Percentiles rank a stretch among this genome's conserved stretches.
phyloP scores from a whole-genome alignment of 1,140 invertebrate genomes.

The Gryon sp. region DNA sequence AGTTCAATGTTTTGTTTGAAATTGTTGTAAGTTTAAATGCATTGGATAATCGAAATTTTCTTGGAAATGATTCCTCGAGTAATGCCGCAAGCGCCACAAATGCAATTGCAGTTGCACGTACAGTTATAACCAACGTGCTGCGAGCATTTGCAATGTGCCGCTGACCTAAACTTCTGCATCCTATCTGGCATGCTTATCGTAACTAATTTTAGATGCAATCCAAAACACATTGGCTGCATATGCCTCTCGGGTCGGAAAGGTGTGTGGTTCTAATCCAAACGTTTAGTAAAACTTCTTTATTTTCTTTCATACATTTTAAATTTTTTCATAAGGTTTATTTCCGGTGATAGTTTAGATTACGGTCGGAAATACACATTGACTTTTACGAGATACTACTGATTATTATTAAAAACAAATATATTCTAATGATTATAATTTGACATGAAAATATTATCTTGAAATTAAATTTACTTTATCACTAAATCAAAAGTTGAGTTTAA shows the following conservation, averaged over 20 bases:
- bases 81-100: constrained; percentile 19
- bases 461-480: no score
- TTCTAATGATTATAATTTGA: no score
- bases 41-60: constrained; percentile 55
- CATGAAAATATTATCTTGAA: no score
- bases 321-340: no score
- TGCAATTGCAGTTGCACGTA: constrained; percentile 58
- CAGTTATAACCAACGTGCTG: constrained; percentile 53
- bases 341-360: no score
- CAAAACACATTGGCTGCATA: constrained; percentile 49
- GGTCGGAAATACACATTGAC: no score
- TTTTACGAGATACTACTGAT: no score
- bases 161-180: constrained; percentile 63
- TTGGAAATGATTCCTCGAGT: constrained; percentile 39
- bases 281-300: constrained; percentile 10
- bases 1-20: constrained; percentile 4
- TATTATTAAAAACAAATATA: no score
- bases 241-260: constrained; percentile 40
- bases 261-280: constrained; percentile 5
- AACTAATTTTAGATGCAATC: constrained; percentile 61
- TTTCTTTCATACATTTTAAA: no score
- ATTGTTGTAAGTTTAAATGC: constrained; percentile 13
- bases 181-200: constrained; percentile 62
- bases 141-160: constrained; percentile 50
- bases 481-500: no score